phyloP scores from a whole-genome alignment of 2,797 vertebrate species.

The Pseudochirops cupreus region DNA sequence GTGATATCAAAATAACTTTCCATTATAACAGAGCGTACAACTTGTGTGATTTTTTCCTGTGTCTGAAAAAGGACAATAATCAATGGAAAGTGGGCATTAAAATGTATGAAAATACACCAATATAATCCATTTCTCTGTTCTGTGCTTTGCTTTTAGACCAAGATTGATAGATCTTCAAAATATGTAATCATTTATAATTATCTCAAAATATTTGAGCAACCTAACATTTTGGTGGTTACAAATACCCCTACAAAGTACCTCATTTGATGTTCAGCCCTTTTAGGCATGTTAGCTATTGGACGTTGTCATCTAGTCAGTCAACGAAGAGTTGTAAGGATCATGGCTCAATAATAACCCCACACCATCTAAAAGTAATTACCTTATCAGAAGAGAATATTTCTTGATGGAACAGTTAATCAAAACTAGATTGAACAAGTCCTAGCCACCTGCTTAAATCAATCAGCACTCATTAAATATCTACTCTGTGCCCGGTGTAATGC shows the following conservation, averaged over 20 bases:
- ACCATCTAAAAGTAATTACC: neutral
- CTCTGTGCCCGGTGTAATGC: rapidly evolving
- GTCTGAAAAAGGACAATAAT: slow-evolving; percentile 73
- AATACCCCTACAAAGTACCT: slow-evolving; percentile 50
- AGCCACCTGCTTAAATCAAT: neutral
- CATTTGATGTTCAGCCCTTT: slow-evolving; percentile 47
- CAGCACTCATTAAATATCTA: too few relatives aligned
- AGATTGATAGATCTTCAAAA: slow-evolving; percentile 72
- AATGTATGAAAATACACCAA: slow-evolving; percentile 76
- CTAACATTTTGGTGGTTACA: slow-evolving; percentile 9
- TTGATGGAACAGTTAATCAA: neutral
- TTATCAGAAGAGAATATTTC: neutral
- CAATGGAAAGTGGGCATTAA: slow-evolving; percentile 79
- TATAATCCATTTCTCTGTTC: slow-evolving; percentile 74
- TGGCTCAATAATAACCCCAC: neutral
- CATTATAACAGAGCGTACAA: slow-evolving; percentile 72
- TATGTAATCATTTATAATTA: slow-evolving; percentile 71
- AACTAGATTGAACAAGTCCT: neutral
- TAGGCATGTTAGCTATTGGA: slow-evolving; percentile 47
- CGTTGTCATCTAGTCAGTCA: slow-evolving; percentile 10
- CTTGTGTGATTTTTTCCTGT: slow-evolving; percentile 73
- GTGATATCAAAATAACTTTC: slow-evolving; percentile 79
- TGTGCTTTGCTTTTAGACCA: slow-evolving; percentile 74
- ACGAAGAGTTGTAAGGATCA: neutral
- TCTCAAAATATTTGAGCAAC: slow-evolving; percentile 13